These are phyloP conservation scores for Diogma glabrata DNA, from an alignment of 2,888 invertebrate genomes.

Conservation along the genomic window DNA sequence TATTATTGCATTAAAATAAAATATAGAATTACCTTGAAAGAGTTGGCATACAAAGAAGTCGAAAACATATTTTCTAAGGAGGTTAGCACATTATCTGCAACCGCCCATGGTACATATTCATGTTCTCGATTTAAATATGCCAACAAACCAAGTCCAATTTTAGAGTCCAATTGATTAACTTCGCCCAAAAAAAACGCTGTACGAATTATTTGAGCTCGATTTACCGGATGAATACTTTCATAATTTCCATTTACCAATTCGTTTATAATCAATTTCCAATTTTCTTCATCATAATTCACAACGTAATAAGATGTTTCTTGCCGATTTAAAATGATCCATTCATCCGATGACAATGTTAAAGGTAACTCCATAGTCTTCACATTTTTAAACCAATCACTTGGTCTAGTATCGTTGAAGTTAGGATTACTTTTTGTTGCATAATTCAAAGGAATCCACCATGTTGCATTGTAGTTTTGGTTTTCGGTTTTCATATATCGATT, in stretches of 20 bases:
- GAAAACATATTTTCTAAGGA: no score
- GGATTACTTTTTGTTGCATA: background rate
- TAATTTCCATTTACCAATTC: background rate
- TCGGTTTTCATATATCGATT: background rate
- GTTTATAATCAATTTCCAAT: background rate
- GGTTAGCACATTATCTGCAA: background rate
- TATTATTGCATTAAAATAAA: no score
- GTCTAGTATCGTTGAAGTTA: background rate
- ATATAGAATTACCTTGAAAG: no score
- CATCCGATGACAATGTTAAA: background rate
- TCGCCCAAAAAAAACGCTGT: background rate
- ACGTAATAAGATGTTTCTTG: background rate
- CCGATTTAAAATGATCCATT: background rate
- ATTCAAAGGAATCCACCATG: conserved; percentile 6
- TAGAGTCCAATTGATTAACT: background rate
- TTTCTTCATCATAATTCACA: background rate
- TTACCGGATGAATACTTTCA: background rate
- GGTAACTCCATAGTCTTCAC: background rate
- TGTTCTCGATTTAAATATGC: background rate
- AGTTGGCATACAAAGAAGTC: no score
- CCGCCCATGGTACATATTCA: background rate
- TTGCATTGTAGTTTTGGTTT: no score
- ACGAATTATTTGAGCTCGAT: background rate
- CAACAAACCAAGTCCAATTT: background rate
- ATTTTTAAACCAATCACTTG: background rate